Conservation (phyloP, 2,888 invertebrate genomes). For the Drosophila mimetica region DNA sequence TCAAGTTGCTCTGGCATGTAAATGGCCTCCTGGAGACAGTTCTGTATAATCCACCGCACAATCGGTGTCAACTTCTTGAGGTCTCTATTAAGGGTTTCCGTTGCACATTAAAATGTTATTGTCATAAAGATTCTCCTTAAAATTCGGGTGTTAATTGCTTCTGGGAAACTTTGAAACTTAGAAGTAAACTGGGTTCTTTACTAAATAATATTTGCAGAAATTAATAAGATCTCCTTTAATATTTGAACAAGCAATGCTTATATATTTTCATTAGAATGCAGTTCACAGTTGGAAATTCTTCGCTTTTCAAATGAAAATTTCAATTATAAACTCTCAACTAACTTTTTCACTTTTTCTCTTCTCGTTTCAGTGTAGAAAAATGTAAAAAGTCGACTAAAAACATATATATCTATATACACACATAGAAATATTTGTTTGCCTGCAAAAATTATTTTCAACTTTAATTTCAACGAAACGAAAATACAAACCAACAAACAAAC, state of each 20-base stretch:
- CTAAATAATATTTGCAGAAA: no score
- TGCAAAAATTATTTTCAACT: conserved; percentile 74
- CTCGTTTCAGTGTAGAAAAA: conserved; percentile 80
- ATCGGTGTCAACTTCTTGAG: conserved; percentile 6
- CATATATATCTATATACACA: conserved; percentile 54
- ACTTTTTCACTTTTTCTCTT: conserved; percentile 24
- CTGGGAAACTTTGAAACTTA: no score
- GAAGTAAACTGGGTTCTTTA: no score
- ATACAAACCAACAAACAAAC: conserved; percentile 47
- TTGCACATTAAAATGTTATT: neutral
- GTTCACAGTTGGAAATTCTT: neutral
- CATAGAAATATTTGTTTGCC: conserved; percentile 72
- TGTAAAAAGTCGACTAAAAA: conserved; percentile 81
- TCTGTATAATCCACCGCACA: conserved; percentile 11
- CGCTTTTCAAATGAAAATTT: neutral
- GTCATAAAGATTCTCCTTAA: neutral
- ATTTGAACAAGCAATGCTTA: no score
- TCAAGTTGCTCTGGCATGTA: conserved; percentile 31
- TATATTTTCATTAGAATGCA: no score
- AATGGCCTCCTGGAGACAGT: conserved; percentile 30
- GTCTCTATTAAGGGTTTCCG: conserved; percentile 5
- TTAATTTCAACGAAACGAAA: conserved; percentile 67
- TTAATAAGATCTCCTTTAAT: no score
- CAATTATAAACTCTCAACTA: neutral
- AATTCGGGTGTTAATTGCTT: neutral